These are phyloP conservation scores for Drosophila triauraria DNA, from an alignment of 1,140 invertebrate genomes.

Conservation along the genomic window DNA sequence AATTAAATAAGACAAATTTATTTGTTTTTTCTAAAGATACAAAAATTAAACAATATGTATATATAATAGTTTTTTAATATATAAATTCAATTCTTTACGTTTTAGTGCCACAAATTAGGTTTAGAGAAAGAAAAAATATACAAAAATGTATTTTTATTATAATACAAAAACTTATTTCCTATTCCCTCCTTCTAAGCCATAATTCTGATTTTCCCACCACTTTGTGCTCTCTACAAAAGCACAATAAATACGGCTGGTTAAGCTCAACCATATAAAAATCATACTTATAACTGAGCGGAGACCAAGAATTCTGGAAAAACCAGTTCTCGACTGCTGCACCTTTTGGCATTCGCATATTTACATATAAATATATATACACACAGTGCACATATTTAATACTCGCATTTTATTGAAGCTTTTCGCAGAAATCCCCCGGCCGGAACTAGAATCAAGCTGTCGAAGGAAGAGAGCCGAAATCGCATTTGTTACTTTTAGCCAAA, in stretches of 20 bases:
- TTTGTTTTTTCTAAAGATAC: no score
- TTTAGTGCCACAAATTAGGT: neutral
- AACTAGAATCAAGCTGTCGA: constrained; percentile 35
- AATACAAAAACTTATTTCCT: no score
- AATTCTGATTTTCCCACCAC: neutral
- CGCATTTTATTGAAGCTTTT: constrained; percentile 9
- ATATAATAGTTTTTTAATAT: neutral
- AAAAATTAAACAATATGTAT: neutral
- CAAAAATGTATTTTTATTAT: neutral
- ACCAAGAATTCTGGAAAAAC: constrained; percentile 36
- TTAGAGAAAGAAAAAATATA: neutral
- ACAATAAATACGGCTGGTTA: constrained; percentile 5
- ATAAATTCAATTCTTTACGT: no score
- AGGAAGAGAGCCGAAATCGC: constrained; percentile 17
- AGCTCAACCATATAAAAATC: neutral
- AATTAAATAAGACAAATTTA: no score
- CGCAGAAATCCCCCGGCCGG: neutral
- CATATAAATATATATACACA: neutral
- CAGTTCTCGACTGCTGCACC: constrained; percentile 42
- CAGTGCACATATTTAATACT: constrained; percentile 11
- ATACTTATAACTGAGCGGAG: neutral
- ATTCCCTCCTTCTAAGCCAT: neutral
- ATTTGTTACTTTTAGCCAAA: neutral
- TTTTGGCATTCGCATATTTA: constrained; percentile 11
- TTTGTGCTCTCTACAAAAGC: neutral